Percentiles rank a stretch among this genome's conserved stretches.
These are phyloP conservation scores for Chaetogeoica ovagalla DNA, from an alignment of 2,888 invertebrate species.

Conservation along the genomic window DNA sequence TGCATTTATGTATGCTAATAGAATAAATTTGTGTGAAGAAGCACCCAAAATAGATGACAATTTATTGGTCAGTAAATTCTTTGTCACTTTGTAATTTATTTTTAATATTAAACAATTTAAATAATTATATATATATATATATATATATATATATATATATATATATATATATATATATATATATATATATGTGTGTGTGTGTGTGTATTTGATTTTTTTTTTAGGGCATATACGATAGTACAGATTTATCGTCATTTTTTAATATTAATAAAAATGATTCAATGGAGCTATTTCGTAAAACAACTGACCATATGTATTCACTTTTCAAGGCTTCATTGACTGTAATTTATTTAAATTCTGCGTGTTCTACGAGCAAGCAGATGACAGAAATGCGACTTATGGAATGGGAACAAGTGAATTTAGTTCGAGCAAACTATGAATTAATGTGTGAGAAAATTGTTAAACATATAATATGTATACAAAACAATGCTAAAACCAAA, in stretches of 20 bases:
- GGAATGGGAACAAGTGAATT: constrained; percentile 23
- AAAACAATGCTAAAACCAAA: not conserved
- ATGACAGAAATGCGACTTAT: not conserved
- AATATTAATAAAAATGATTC: not conserved
- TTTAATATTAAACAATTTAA: not conserved
- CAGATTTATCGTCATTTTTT: constrained; percentile 1
- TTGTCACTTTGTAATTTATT: not conserved
- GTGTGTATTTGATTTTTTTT: not conserved
- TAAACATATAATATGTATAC: not conserved
- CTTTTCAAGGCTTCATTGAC: not conserved
- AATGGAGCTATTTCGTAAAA: not conserved
- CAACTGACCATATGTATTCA: constrained; percentile 9
- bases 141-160: too few species aligned
- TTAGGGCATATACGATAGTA: constrained; percentile 14
- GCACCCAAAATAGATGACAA: not conserved
- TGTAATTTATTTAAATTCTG: constrained; percentile 3
- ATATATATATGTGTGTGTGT: too few species aligned
- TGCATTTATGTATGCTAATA: not conserved
- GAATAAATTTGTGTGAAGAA: constrained; percentile 10
- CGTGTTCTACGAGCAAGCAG: not conserved
- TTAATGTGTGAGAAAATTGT: not conserved
- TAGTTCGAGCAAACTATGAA: constrained; percentile 19
- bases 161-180: too few species aligned
- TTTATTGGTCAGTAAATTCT: constrained; percentile 25
- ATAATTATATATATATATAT: too few species aligned